These are phyloP conservation scores for Hypotaenidia okinawae DNA, from an alignment of 2,797 vertebrate genomes.

Conservation along the genomic window DNA sequence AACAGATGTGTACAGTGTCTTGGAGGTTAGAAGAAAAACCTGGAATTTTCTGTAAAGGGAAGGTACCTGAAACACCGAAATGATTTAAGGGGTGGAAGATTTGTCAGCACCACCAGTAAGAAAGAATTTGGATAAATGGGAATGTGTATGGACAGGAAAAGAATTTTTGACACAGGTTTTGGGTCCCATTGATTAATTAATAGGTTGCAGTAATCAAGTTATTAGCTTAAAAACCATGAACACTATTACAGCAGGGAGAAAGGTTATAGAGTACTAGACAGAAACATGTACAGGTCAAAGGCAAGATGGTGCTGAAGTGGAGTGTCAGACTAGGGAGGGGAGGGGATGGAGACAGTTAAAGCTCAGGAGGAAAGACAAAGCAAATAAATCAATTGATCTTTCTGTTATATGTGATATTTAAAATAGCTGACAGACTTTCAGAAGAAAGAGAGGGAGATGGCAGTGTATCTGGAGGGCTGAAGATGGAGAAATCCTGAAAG, in stretches of 20 bases:
- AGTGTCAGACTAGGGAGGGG: neutral
- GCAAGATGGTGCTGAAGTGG: neutral
- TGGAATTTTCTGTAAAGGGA: neutral
- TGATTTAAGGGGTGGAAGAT: neutral
- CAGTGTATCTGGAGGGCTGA: neutral
- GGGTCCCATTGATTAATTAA: neutral
- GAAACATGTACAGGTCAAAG: neutral
- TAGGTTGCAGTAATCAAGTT: neutral
- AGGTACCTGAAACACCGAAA: neutral
- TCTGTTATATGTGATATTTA: neutral
- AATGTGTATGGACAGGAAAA: neutral
- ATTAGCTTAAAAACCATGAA: neutral
- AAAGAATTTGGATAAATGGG: neutral
- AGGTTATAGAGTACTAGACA: neutral
- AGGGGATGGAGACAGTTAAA: neutral
- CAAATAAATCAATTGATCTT: neutral
- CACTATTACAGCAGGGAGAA: neutral
- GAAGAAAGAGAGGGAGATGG: neutral
- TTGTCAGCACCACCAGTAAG: neutral
- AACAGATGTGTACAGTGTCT: accelerated
- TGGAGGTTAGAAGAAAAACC: neutral
- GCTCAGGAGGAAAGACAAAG: neutral
- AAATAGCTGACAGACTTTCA: neutral
- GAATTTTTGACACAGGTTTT: neutral
- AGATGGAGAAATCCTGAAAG: neutral